Base-by-base conservation (phyloP, 2,888 invertebrate genomes). In the Clanis bilineata region DNA sequence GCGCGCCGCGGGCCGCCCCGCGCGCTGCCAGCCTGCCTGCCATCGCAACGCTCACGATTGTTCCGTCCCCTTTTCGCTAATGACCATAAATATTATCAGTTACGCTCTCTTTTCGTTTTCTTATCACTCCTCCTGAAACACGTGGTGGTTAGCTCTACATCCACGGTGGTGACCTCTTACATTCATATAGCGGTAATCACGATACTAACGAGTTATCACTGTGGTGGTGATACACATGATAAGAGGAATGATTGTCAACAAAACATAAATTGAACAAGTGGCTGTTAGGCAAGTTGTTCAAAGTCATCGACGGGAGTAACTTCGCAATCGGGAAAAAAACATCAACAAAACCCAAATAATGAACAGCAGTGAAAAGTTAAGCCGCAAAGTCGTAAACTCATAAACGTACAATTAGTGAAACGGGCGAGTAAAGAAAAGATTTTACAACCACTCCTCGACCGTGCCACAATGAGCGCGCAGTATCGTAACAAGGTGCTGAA, bases 401-500 rank as follows among this genome's bases (percentile, higher is more conserved):
- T 91, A 91, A 91, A 90, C 88, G 90, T 90, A 92, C 91, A 92
- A 92, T 92, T 92, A 92, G 91, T 91, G 87, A 90, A 90, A 90
- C 88, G 86, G 87, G 84, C 85, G 84, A 88, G 85, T 90, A 90
- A 91, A 91, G 91, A 92, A 92, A 92, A 91, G 91, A 91, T 91
- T 92, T 92, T 92, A 92, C 91, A 90, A 90, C 89, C 90, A 83
- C 88, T 90, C 83, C 80, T 86, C 88, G 83, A 82, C 82, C 86
- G 89, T 85, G 81, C 85, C 83, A 92, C 92, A 92, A 92, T 91
- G 90, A 91, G 89, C 90, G 85, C 87, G 86, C 89, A 90, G 87
- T 90, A 91, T 90, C 90, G 90, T 92, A 91, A 92, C 91, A 92
- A 92, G 91, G 91, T 91, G 92, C 92, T 90, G 91, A 92, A 93